These are phyloP conservation scores for Puma concolor DNA, from an alignment of 2,113 vertebrate species.

Conservation along the genomic window DNA sequence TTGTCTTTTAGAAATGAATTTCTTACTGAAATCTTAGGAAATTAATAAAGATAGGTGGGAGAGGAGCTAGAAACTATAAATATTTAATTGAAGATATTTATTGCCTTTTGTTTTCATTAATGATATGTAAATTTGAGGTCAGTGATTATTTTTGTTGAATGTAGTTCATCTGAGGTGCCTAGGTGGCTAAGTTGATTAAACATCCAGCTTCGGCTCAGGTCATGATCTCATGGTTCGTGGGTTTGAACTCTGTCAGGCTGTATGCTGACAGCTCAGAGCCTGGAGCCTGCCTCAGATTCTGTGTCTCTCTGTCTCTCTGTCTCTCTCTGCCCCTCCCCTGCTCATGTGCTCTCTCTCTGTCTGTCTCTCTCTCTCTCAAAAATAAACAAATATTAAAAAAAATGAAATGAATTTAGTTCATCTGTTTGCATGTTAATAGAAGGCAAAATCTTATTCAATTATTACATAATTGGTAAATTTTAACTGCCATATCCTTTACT, in stretches of 20 bases:
- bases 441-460: not conserved
- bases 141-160: constrained; percentile 2
- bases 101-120: constrained; percentile 54
- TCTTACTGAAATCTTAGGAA: constrained; percentile 33
- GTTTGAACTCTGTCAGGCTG: no score
- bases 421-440: constrained; percentile 9
- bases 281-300: no score
- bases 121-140: constrained; percentile 25
- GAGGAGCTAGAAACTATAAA: constrained; percentile 5
- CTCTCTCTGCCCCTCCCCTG: no score
- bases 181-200: no score
- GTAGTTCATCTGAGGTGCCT: not conserved
- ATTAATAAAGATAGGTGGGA: constrained; percentile 3
- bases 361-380: no score
- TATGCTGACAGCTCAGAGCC: no score
- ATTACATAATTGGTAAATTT: not conserved
- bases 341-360: no score
- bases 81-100: constrained; percentile 43
- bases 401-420: not conserved
- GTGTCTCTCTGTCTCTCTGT: no score
- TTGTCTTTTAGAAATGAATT: constrained; percentile 50
- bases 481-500: not conserved
- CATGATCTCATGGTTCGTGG: no score
- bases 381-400: no score
- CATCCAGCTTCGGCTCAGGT: no score